Conservation (phyloP, 2,113 vertebrate species). For the Gobiocypris rarus region DNA sequence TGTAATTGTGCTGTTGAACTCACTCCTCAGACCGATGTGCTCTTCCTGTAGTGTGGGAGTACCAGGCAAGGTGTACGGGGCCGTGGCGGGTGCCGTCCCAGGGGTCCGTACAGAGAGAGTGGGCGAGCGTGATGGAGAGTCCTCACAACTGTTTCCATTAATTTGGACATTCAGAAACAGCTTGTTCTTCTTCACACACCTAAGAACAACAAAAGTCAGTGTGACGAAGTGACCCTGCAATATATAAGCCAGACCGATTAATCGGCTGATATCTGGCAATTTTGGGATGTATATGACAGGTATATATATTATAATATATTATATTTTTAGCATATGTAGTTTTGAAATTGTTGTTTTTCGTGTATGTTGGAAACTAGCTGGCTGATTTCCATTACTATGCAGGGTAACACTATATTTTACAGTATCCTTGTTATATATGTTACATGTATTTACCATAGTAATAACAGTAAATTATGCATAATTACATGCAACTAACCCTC, state of each 20-base stretch:
- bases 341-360: no score
- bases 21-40: constrained; percentile 75
- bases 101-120: constrained; percentile 66
- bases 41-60: constrained; percentile 80
- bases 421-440: no score
- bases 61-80: constrained; percentile 75
- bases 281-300: background rate
- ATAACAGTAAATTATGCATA: no score
- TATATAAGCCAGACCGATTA: background rate
- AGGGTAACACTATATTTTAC: no score
- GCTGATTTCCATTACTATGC: no score
- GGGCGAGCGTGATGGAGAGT: constrained; percentile 75
- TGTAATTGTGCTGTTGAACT: constrained; percentile 53
- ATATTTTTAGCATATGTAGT: no score
- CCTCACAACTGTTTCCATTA: constrained; percentile 75
- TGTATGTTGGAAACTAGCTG: no score
- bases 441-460: no score
- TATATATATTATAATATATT: no score
- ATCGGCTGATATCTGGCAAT: background rate
- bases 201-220: constrained; percentile 64
- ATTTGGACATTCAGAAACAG: constrained; percentile 74
- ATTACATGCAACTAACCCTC: no score
- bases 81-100: constrained; percentile 61
- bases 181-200: constrained; percentile 83
- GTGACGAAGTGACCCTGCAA: background rate